Evolutionary conservation across 2,888 invertebrate genomes (phyloP).

Genomic region (Falcaria lacertinaria): DNA sequence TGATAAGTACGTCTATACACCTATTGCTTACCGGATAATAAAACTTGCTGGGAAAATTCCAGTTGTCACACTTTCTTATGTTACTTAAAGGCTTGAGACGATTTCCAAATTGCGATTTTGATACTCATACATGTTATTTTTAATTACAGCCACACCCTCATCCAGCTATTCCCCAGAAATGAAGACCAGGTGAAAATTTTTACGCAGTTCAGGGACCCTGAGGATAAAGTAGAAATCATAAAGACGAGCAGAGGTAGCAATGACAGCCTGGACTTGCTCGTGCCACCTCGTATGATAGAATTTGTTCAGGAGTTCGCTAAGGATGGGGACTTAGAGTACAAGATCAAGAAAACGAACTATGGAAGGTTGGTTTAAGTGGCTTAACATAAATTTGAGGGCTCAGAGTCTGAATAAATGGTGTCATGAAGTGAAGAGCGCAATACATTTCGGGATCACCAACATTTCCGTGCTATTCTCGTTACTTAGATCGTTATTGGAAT

Average conservation of each 20-base stretch:
- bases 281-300: slow-evolving; percentile 35
- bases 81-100: no score
- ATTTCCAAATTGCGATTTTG: no score
- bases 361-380: slow-evolving; percentile 58
- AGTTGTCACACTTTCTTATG: no score
- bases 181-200: slow-evolving; percentile 35
- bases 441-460: no score
- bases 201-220: slow-evolving; percentile 34
- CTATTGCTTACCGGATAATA: no score
- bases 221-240: slow-evolving; percentile 42
- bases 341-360: slow-evolving; percentile 45
- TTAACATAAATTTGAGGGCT: no score
- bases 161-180: slow-evolving; percentile 42
- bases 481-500: no score
- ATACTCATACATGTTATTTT: slow-evolving; percentile 7
- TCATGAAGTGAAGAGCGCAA: no score
- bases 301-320: slow-evolving; percentile 38
- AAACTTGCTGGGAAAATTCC: no score
- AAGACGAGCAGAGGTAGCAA: slow-evolving; percentile 52
- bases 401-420: no score
- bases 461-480: no score
- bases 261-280: slow-evolving; percentile 59
- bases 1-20: slow-evolving; percentile 52
- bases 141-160: slow-evolving; percentile 46
- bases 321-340: slow-evolving; percentile 27